Evolutionary conservation across 2,888 invertebrate species (phyloP), one percentile per base, ranked within the genome.

Genomic region (Myopa testacea): DNA sequence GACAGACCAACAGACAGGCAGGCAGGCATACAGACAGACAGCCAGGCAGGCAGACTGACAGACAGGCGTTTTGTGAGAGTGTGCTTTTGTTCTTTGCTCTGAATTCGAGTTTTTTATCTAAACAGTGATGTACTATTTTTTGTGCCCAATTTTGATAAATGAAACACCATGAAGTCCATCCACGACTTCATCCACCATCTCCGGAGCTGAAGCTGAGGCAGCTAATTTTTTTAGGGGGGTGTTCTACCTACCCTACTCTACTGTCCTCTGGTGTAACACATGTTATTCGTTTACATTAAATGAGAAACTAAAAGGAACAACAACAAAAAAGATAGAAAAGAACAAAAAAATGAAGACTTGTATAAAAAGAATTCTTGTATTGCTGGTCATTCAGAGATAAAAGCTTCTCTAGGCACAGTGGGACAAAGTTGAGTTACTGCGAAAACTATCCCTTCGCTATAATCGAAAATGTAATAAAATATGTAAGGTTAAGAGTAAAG

Each of bases 91-190:
- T 26, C 10, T 19, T 12, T 26, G 8, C 26, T 3, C 26, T 60
- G 10, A 26, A 26, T 60, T 12, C 60, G 26, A 26, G 26, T 26
- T 26, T 26, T 26, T 6, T 45, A 45, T 45, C 10, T 45, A 6
- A 45, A 45, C 26, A 45, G n/a, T 55, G 55, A 14, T 16, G 55
- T 55, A 2, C n/a, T 16, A 45, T 55, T 50, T 50, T 50, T 50
- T 16, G 16, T 55, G 65, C 37, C 65, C 65, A 65, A 14, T 65
- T 65, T 65, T 65, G 38, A 70, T 70, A 70, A 70, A 70, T 70
- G 55, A 55, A 70, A 70, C 70, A 16, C 37, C 55, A 55, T 26
- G 70, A 55, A 70, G 34, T 70, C 70, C 55, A 37, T 8, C 38
- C 34, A 4, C 37, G 26, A 16, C 55, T 34, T 37, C 70, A 70